These are phyloP conservation scores for Ichneumoninae sp. DNA, from an alignment of 2,888 invertebrate genomes.

Conservation along the genomic window DNA sequence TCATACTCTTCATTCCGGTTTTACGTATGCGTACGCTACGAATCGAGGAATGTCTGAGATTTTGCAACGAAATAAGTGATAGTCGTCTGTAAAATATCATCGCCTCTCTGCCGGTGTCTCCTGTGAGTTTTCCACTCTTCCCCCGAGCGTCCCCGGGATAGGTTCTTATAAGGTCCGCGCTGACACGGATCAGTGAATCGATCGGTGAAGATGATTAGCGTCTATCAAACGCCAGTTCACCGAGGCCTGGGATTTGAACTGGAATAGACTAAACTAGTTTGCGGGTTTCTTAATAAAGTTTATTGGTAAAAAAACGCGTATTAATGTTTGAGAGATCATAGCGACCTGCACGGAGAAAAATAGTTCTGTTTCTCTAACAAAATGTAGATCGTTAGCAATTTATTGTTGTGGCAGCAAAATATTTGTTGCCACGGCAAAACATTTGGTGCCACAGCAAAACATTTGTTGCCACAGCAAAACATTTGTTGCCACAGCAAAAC, in stretches of 20 bases:
- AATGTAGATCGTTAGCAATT: no score
- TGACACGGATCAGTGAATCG: background rate
- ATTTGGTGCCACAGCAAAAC: no score
- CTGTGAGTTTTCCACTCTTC: constrained; percentile 30
- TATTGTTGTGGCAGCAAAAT: no score
- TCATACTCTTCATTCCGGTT: constrained; percentile 53
- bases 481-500: no score
- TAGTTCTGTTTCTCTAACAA: no score
- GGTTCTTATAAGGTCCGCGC: background rate
- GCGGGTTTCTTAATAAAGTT: background rate
- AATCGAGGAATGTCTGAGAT: constrained; percentile 38
- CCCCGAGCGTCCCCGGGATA: background rate
- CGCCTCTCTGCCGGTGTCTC: constrained; percentile 26
- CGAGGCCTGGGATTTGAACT: background rate
- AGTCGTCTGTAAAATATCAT: constrained; percentile 58
- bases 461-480: no score
- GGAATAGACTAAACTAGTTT: background rate
- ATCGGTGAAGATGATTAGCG: background rate
- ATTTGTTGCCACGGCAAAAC: no score
- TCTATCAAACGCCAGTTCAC: background rate
- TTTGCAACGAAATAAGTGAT: constrained; percentile 63
- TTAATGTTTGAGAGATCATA: no score
- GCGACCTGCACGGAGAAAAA: no score
- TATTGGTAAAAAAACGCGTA: background rate
- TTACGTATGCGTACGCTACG: constrained; percentile 19